Conservation (phyloP, 2,797 vertebrate genomes). For the Phoebastria nigripes region DNA sequence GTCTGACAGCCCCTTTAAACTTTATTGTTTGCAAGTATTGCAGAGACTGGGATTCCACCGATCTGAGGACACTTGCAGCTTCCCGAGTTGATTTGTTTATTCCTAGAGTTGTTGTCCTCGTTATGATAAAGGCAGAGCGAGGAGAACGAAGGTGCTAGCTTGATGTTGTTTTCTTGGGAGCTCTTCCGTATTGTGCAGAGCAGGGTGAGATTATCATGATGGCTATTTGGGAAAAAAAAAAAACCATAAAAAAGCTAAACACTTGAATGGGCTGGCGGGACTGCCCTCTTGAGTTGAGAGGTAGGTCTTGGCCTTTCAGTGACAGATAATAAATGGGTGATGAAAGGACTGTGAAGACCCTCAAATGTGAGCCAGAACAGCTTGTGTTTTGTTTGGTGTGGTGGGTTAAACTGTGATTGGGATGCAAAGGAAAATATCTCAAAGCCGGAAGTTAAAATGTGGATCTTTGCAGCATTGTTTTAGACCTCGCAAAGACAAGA, state of each 20-base stretch:
- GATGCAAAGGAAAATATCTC: neutral
- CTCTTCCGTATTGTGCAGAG: neutral
- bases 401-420: neutral
- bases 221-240: neutral
- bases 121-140: rapidly evolving
- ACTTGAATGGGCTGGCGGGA: neutral
- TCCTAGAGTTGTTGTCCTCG: neutral
- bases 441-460: neutral
- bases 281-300: neutral
- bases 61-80: neutral
- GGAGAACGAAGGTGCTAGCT: neutral
- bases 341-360: neutral
- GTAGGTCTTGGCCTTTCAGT: neutral
- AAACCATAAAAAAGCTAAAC: neutral
- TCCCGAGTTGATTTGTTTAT: neutral
- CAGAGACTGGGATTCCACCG: neutral
- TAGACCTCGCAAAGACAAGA: neutral
- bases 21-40: neutral
- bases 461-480: neutral
- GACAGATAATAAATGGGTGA: neutral
- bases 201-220: neutral
- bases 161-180: neutral
- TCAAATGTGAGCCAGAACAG: neutral
- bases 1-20: neutral
- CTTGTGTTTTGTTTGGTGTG: neutral